Conservation (phyloP, 2,797 vertebrate genomes). For the Phataginus tetradactyla region DNA sequence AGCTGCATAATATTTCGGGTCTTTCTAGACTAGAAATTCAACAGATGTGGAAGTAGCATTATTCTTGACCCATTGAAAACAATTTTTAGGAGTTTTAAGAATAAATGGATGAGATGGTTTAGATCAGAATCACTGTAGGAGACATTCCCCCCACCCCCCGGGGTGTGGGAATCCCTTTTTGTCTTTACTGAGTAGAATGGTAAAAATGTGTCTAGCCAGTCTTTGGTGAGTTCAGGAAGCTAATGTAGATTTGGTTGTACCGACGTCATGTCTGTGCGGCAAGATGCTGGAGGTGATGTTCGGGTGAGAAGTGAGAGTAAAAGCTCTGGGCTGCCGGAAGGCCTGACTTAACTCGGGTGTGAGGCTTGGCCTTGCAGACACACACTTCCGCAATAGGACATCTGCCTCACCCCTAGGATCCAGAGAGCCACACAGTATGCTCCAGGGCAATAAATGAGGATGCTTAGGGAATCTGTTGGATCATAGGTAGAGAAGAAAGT, state of each 20-base stretch:
- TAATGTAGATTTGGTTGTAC: background rate
- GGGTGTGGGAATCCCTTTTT: background rate
- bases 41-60: conserved; percentile 13
- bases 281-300: background rate
- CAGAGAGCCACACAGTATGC: background rate
- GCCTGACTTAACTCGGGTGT: background rate
- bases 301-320: background rate
- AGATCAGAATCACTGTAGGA: background rate
- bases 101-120: background rate
- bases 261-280: background rate
- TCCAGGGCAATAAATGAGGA: background rate
- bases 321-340: background rate
- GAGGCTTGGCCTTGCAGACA: background rate
- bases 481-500: background rate
- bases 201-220: background rate
- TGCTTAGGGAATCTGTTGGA: background rate
- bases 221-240: background rate
- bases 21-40: conserved; percentile 48
- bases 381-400: background rate
- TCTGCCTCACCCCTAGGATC: background rate
- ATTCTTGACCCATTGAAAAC: background rate
- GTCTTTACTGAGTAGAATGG: background rate
- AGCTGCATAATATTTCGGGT: conserved; percentile 22
- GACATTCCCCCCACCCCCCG: rapidly evolving
- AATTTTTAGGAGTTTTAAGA: background rate